Evolutionary conservation across 1,140 invertebrate species (phyloP).

Genomic region (Drosophila grimshawi): DNA sequence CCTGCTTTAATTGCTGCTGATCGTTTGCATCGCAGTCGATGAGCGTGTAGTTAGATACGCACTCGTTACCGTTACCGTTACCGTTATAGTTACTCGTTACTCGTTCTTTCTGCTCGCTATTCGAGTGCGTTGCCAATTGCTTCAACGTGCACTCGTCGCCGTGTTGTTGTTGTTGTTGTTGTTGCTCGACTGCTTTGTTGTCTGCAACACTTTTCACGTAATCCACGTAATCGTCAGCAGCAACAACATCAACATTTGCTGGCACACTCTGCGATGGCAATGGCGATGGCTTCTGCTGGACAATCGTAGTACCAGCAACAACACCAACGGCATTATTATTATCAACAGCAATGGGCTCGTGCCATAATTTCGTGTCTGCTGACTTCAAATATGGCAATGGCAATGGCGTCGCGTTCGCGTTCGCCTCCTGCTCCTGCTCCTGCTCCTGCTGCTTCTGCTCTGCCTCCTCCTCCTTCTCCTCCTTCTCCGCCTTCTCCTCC

Average conservation of each 20-base stretch:
- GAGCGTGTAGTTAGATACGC: constrained; percentile 23
- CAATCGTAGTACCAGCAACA: constrained; percentile 9
- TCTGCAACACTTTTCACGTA: constrained; percentile 55
- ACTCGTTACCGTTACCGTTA: neutral
- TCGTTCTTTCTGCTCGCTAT: constrained; percentile 5
- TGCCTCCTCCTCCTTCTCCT: no score
- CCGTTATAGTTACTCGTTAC: constrained; percentile 15
- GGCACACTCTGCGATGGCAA: constrained; percentile 23
- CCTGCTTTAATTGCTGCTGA: constrained; percentile 7
- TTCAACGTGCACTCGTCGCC: neutral
- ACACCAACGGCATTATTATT: constrained; percentile 48
- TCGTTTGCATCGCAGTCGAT: constrained; percentile 54
- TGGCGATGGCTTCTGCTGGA: neutral
- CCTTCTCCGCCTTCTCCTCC: constrained; percentile 15
- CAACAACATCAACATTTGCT: constrained; percentile 55
- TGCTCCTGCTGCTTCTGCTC: no score
- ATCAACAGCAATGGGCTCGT: constrained; percentile 30
- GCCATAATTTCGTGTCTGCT: neutral
- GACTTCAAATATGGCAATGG: constrained; percentile 63
- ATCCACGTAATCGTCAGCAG: constrained; percentile 71
- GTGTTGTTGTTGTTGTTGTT: constrained; percentile 1
- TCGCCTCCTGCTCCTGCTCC: constrained; percentile 24
- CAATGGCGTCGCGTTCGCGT: constrained; percentile 64
- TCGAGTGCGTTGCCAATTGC: neutral
- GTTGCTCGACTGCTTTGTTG: constrained; percentile 7